Evolutionary conservation across 1,140 invertebrate species (phyloP).

Genomic region (Pseudomyrmex concolor): DNA sequence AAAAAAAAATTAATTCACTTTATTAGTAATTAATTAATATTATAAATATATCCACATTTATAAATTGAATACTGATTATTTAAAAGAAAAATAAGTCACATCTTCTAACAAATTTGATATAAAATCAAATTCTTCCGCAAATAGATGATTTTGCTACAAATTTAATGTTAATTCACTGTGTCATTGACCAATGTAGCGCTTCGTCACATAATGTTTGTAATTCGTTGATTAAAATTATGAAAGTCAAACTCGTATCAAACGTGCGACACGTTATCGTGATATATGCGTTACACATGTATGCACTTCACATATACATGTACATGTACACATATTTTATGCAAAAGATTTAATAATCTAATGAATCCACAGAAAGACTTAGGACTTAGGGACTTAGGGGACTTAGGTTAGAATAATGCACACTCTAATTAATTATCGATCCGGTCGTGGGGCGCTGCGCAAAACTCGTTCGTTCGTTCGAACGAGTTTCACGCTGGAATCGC

Average conservation of each 20-base stretch:
- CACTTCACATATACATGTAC: neutral
- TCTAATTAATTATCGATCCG: constrained; percentile 76
- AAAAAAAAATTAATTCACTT: no score
- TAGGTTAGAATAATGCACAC: constrained; percentile 74
- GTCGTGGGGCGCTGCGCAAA: constrained; percentile 68
- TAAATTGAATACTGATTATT: no score
- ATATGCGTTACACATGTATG: neutral
- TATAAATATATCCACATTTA: no score
- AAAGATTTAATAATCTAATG: constrained; percentile 44
- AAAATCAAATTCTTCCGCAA: no score
- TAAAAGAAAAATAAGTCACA: no score
- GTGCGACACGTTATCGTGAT: neutral
- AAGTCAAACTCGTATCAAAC: neutral
- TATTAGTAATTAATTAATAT: no score
- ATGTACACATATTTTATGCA: neutral
- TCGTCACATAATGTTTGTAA: neutral
- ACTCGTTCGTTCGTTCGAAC: constrained; percentile 42
- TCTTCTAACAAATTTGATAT: no score
- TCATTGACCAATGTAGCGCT: neutral
- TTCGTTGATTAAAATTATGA: neutral
- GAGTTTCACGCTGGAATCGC: neutral
- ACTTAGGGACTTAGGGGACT: no score
- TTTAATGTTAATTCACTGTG: no score
- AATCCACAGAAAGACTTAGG: constrained; percentile 62
- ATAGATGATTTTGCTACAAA: no score